Evolutionary conservation across 2,888 invertebrate species (phyloP).

Genomic region (Nomada flava): DNA sequence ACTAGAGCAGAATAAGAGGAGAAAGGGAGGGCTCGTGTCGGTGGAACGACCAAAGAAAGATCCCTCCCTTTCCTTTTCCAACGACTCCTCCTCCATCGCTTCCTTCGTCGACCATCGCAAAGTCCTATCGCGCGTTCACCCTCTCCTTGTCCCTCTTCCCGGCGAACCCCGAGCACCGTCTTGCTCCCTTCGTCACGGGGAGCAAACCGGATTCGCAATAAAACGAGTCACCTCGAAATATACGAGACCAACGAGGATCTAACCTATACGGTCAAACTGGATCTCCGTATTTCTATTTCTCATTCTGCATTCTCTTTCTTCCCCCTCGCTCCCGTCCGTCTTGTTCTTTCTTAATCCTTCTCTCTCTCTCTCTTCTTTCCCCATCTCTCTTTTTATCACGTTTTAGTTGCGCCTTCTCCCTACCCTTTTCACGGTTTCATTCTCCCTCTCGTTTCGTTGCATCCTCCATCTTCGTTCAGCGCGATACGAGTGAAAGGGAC

Average conservation of each 20-base stretch:
- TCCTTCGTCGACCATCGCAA: constrained; percentile 52
- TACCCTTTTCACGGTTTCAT: constrained; percentile 26
- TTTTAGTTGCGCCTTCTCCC: constrained; percentile 19
- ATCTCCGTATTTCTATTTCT: constrained; percentile 72
- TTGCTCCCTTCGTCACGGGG: constrained; percentile 58
- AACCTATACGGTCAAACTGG: constrained; percentile 75
- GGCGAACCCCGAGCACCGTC: constrained; percentile 27
- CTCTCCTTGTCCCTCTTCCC: constrained; percentile 33
- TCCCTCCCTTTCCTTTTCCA: constrained; percentile 70
- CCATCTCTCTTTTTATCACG: constrained; percentile 23
- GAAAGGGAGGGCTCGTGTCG: constrained; percentile 56
- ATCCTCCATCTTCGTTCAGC: constrained; percentile 32
- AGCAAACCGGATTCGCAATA: constrained; percentile 83
- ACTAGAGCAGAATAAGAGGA: constrained; percentile 53
- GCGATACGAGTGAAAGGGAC: constrained; percentile 68
- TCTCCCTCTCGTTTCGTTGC: constrained; percentile 33
- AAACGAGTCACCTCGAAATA: constrained; percentile 76
- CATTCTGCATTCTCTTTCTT: constrained; percentile 61
- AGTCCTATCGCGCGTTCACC: constrained; percentile 35
- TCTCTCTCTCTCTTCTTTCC: neutral
- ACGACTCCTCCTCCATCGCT: constrained; percentile 68
- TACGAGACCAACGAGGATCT: constrained; percentile 73
- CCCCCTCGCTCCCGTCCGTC: constrained; percentile 15
- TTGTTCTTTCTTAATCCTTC: constrained; percentile 3
- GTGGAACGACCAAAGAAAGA: constrained; percentile 67